These are phyloP conservation scores for Miniopterus natalensis DNA, from an alignment of 2,113 vertebrate species.

Conservation along the genomic window DNA sequence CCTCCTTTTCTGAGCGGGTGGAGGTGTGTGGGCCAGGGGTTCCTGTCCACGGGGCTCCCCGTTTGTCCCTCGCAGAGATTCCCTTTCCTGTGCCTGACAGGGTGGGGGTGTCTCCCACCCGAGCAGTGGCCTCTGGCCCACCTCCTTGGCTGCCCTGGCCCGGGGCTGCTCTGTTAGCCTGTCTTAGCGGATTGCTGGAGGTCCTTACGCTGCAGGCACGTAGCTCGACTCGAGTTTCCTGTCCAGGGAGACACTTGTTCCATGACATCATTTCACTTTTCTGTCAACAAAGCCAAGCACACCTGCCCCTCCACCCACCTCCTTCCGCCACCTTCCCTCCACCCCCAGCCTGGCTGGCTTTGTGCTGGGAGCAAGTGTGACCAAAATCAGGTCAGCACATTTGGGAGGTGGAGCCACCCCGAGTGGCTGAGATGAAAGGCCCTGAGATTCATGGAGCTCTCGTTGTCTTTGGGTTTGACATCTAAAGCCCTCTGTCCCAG, in stretches of 20 bases:
- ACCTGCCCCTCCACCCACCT: background rate
- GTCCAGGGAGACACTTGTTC: background rate
- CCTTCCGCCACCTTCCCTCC: background rate
- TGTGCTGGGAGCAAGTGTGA: background rate
- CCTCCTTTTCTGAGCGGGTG: background rate
- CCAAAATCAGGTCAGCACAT: background rate
- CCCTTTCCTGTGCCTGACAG: background rate
- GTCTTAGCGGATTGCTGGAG: background rate
- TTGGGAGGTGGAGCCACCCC: background rate
- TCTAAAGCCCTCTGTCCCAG: background rate
- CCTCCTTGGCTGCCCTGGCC: rapidly evolving
- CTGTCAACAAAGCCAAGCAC: background rate
- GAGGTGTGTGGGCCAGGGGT: background rate
- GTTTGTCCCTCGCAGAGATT: background rate
- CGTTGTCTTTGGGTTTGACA: background rate
- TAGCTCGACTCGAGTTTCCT: background rate
- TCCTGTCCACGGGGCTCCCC: background rate
- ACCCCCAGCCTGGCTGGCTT: background rate
- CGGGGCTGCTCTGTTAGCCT: background rate
- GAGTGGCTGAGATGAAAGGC: background rate
- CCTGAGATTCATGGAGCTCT: background rate
- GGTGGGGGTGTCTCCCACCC: background rate
- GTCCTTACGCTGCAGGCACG: background rate
- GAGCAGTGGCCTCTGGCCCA: rapidly evolving
- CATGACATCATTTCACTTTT: background rate